Base-by-base conservation (phyloP, 2,888 invertebrate species). In the Hedychridium roseum region DNA sequence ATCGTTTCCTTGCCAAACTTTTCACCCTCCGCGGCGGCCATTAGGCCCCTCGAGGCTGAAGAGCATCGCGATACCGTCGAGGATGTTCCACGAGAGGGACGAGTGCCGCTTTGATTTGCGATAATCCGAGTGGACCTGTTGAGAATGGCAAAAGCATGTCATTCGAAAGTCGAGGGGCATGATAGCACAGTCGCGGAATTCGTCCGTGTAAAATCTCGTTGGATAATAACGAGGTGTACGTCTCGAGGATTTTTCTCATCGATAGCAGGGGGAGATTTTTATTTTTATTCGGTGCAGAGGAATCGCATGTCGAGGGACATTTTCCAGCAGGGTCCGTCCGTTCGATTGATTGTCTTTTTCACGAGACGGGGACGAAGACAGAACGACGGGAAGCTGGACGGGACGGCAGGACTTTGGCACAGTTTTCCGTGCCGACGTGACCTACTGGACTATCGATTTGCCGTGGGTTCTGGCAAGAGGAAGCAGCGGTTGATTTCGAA, bases 401-500 rank as follows among this genome's bases (percentile, higher is more conserved):
- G 4, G 1, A 21, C n/a, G 26, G 26, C 31, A 42, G 40, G 31
- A 55, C 40, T 55, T 55, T 56, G 50, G 48, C 46, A 47, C 66
- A 69, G 66, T 66, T 66, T 69, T 66, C 63, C 51, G 67, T 62
- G 59, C 64, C 60, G 60, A 58, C 62, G 61, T 71, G 72, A 72
- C 71, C 73, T 70, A 73, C 64, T 72, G 69, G 68, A 71, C 68
- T 72, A 72, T 72, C 64, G 71, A 73, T 73, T 71, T 57, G 64
- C 57, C 46, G 58, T 32, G 49, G 51, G 57, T 69, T 68, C 68
- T 66, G 68, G 67, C 68, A 68, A 68, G 57, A 50, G 56, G 58
- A 60, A 51, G 48, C 57, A 47, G 32, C 36, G 57, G 43, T 58
- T 64, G 56, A 60, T 64, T 62, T 60, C 39, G 46, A 64, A 60